A percentile compares a stretch with the other conserved stretches of the same genome.
Conservation (phyloP, 2,888 invertebrate genomes). For the Andricus curvator region DNA sequence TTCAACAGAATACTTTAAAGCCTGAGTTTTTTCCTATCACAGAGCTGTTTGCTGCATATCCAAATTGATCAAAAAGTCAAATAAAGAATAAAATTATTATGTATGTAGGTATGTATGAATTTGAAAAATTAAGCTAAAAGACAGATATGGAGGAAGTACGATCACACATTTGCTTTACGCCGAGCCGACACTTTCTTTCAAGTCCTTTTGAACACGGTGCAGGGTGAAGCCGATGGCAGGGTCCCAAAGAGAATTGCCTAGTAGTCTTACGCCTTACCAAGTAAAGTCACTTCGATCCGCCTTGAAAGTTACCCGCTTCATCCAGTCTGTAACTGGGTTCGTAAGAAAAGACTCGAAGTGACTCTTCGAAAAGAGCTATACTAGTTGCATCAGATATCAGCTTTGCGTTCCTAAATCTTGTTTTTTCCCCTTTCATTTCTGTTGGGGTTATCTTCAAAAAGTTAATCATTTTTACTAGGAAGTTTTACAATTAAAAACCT, state of each 20-base stretch:
- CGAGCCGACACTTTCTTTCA: conserved; percentile 45
- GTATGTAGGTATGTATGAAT: background rate
- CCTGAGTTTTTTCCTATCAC: too few relatives aligned
- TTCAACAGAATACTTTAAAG: too few relatives aligned
- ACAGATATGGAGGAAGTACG: background rate
- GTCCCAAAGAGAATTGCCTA: conserved; percentile 76
- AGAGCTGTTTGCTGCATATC: too few relatives aligned
- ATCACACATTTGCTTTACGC: background rate
- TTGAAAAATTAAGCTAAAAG: background rate
- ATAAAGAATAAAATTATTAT: too few relatives aligned
- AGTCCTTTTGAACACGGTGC: conserved; percentile 52
- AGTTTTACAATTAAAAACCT: too few relatives aligned
- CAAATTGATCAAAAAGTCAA: too few relatives aligned
- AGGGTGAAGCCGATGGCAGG: conserved; percentile 66
- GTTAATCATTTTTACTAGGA: too few relatives aligned
- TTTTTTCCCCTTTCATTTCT: background rate
- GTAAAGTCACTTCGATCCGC: conserved; percentile 71
- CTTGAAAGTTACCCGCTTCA: conserved; percentile 67
- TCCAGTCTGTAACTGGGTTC: conserved; percentile 56
- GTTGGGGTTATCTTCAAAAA: too few relatives aligned
- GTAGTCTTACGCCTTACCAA: conserved; percentile 68
- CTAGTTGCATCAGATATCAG: conserved; percentile 66
- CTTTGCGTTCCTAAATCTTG: conserved; percentile 43
- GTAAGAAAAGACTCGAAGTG: conserved; percentile 65
- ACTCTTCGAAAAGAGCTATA: conserved; percentile 63